Percentiles rank a stretch among this genome's conserved stretches.
Evolutionary conservation across 2,888 invertebrate species (phyloP).

Genomic region (Rhamphomyia laevipes): DNA sequence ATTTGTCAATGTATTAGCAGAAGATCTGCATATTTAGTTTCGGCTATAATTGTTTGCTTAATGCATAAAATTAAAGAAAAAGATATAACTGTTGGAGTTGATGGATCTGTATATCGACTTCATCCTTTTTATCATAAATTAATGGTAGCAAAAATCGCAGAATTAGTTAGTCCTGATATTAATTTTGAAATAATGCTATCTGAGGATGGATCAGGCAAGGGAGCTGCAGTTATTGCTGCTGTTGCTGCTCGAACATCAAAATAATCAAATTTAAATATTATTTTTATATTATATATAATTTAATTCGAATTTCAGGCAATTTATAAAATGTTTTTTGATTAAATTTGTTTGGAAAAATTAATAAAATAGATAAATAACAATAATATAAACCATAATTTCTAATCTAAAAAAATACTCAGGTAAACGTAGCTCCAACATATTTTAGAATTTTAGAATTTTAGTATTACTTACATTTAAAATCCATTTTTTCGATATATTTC

Average conservation of each 20-base stretch:
- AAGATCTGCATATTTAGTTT: slow-evolving; percentile 83
- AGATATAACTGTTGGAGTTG: slow-evolving; percentile 86
- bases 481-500: no score
- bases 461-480: no score
- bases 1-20: slow-evolving; percentile 83
- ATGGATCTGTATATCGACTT: slow-evolving; percentile 91
- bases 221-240: slow-evolving; percentile 88
- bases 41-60: slow-evolving; percentile 75
- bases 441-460: no score
- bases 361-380: no score
- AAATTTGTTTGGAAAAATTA: no score
- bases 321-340: no score
- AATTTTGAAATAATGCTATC: slow-evolving; percentile 89
- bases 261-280: no score
- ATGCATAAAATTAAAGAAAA: slow-evolving; percentile 80
- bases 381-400: no score
- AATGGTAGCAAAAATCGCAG: slow-evolving; percentile 74
- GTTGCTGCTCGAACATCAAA: slow-evolving; percentile 44
- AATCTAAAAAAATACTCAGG: no score
- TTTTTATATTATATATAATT: no score
- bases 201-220: slow-evolving; percentile 90
- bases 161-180: slow-evolving; percentile 57
- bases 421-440: no score
- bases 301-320: no score
- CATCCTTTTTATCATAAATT: slow-evolving; percentile 92